phyloP scores from a whole-genome alignment of 1,140 invertebrate species.

The Drosophila varians region DNA sequence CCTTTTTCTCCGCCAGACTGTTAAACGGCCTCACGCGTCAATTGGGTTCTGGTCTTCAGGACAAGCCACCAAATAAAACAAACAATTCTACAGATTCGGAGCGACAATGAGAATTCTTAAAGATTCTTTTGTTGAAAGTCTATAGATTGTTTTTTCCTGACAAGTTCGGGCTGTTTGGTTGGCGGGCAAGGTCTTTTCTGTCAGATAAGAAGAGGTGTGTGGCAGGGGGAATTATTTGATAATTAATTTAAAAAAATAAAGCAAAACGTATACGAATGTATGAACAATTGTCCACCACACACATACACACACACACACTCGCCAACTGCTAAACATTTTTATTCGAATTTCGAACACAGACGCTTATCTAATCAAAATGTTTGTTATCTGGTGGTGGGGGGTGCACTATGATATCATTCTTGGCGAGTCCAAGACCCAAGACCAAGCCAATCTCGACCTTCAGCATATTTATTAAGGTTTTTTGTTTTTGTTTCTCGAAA shows the following conservation, averaged over 20 bases:
- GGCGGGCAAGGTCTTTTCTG: slow-evolving; percentile 40
- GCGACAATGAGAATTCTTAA: slow-evolving; percentile 60
- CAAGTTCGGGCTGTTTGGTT: slow-evolving; percentile 27
- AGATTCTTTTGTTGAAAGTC: slow-evolving; percentile 56
- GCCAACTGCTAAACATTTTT: slow-evolving; percentile 2
- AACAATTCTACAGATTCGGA: slow-evolving; percentile 1
- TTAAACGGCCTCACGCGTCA: slow-evolving; percentile 72
- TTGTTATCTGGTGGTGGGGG: slow-evolving; percentile 61
- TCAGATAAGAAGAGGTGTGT: slow-evolving; percentile 21
- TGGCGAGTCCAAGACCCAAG: slow-evolving; percentile 23
- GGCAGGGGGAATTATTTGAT: slow-evolving; percentile 41
- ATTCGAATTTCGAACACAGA: slow-evolving; percentile 23
- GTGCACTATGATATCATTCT: slow-evolving; percentile 73
- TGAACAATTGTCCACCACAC: no score
- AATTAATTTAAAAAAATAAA: slow-evolving; percentile 66
- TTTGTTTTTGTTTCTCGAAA: slow-evolving; percentile 32
- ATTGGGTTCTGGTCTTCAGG: slow-evolving; percentile 31
- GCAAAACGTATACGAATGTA: no score
- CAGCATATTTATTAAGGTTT: slow-evolving; percentile 66
- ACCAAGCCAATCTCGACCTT: slow-evolving; percentile 61
- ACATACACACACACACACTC: slow-evolving; percentile 8
- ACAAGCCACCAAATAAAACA: slow-evolving; percentile 1
- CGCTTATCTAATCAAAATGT: slow-evolving; percentile 68
- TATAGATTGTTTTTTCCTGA: no score
- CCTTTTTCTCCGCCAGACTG: slow-evolving; percentile 64